Evolutionary conservation across 1,140 invertebrate genomes (phyloP).

Genomic region (Goniozus legneri): DNA sequence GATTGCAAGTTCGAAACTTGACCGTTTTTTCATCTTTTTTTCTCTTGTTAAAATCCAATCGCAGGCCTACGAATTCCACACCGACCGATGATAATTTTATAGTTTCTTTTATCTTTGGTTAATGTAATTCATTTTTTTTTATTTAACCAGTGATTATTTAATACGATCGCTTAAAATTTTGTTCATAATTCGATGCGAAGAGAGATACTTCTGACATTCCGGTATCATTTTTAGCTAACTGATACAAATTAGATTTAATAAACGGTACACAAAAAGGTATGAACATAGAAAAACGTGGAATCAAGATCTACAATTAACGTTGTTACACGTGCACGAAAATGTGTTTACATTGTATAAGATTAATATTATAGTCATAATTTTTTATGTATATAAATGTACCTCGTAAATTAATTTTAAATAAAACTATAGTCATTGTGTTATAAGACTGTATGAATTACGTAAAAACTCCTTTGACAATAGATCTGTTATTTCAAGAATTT

Average conservation of each 20-base stretch:
- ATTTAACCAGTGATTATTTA: background rate
- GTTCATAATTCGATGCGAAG: slow-evolving; percentile 10
- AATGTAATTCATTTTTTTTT: background rate
- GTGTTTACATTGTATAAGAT: slow-evolving; percentile 31
- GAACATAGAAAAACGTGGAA: slow-evolving; percentile 31
- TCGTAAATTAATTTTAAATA: slow-evolving; percentile 50
- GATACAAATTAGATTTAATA: slow-evolving; percentile 36
- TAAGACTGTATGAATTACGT: too few species aligned
- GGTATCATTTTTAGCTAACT: slow-evolving; percentile 39
- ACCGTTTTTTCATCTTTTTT: slow-evolving; percentile 1
- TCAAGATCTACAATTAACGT: slow-evolving; percentile 25
- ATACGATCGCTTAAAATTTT: slow-evolving; percentile 4
- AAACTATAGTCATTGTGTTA: slow-evolving; percentile 53
- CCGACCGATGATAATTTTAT: background rate
- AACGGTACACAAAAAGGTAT: too few species aligned
- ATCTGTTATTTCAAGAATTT: too few species aligned
- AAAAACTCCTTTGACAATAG: too few species aligned
- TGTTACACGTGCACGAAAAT: slow-evolving; percentile 28
- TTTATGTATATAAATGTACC: slow-evolving; percentile 52
- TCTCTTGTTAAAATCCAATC: too few species aligned
- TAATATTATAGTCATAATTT: slow-evolving; percentile 47
- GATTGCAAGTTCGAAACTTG: background rate
- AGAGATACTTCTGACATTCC: slow-evolving; percentile 42
- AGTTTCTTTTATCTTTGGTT: background rate
- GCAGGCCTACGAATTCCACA: slow-evolving; percentile 13